Evolutionary conservation across 2,797 vertebrate species (phyloP).

Genomic region (Zalophus californianus): DNA sequence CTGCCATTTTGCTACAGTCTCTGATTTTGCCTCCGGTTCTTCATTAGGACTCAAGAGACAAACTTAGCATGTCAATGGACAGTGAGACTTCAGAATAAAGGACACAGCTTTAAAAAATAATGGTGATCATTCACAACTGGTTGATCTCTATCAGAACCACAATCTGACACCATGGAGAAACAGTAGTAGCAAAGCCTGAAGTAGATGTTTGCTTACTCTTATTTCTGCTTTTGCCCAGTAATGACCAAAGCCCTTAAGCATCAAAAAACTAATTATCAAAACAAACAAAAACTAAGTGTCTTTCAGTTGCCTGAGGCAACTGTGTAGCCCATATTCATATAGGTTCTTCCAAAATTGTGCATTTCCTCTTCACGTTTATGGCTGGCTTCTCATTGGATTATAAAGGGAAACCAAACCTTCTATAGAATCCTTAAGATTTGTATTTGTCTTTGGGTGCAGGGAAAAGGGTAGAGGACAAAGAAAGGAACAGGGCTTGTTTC

Average conservation of each 20-base stretch:
- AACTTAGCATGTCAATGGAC: background rate
- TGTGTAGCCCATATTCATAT: background rate
- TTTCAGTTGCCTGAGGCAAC: background rate
- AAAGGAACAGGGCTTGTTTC: background rate
- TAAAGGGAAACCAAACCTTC: background rate
- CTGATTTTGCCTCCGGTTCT: background rate
- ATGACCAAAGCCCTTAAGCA: background rate
- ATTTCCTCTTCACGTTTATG: background rate
- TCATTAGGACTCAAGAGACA: background rate
- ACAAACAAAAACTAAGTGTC: background rate
- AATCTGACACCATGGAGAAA: background rate
- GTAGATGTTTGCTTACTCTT: background rate
- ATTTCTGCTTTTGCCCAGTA: background rate
- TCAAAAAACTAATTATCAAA: background rate
- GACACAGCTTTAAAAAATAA: background rate
- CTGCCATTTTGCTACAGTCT: background rate
- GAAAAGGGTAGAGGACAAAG: background rate
- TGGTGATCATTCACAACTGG: background rate
- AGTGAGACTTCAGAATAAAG: background rate
- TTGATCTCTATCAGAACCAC: background rate
- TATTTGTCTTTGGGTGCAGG: background rate
- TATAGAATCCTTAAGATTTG: background rate
- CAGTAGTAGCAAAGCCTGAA: background rate
- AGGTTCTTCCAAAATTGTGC: background rate
- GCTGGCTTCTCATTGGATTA: background rate